These are phyloP conservation scores for Plebejus anna DNA, from an alignment of 2,888 invertebrate species.

Conservation along the genomic window DNA sequence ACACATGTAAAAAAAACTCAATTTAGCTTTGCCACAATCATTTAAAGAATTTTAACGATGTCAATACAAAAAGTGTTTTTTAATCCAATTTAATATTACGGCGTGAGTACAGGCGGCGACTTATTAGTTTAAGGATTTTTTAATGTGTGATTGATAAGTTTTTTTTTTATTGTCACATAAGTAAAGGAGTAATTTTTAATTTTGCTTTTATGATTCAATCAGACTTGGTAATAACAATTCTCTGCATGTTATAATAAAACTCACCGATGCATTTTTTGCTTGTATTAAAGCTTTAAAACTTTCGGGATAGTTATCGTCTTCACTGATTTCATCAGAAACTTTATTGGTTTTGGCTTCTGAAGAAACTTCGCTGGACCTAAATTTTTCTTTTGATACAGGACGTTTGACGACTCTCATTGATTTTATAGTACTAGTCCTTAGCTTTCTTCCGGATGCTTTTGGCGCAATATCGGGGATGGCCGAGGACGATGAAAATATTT, in stretches of 20 bases:
- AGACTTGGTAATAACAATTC: not conserved
- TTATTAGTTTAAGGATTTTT: no score
- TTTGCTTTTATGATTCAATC: not conserved
- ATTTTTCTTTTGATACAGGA: constrained; percentile 53
- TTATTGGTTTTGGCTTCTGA: constrained; percentile 35
- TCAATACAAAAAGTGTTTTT: not conserved
- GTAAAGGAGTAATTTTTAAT: not conserved
- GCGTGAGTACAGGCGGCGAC: not conserved
- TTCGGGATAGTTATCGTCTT: constrained; percentile 83
- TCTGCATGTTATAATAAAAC: constrained; percentile 39
- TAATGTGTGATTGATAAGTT: no score
- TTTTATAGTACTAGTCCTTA: constrained; percentile 53
- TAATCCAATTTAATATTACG: not conserved
- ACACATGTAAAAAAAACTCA: constrained; percentile 20
- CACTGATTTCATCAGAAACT: constrained; percentile 74
- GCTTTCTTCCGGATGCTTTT: constrained; percentile 49
- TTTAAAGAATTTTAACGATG: not conserved
- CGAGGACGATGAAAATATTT: constrained; percentile 49
- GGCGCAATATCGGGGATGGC: constrained; percentile 39
- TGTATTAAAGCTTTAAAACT: constrained; percentile 83
- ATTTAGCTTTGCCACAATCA: not conserved
- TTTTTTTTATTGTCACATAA: not conserved
- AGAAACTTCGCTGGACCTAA: constrained; percentile 41
- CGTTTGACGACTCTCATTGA: constrained; percentile 57
- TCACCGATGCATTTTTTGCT: constrained; percentile 78